Conservation (phyloP, 2,888 invertebrate genomes). For the Nysson spinosus region DNA sequence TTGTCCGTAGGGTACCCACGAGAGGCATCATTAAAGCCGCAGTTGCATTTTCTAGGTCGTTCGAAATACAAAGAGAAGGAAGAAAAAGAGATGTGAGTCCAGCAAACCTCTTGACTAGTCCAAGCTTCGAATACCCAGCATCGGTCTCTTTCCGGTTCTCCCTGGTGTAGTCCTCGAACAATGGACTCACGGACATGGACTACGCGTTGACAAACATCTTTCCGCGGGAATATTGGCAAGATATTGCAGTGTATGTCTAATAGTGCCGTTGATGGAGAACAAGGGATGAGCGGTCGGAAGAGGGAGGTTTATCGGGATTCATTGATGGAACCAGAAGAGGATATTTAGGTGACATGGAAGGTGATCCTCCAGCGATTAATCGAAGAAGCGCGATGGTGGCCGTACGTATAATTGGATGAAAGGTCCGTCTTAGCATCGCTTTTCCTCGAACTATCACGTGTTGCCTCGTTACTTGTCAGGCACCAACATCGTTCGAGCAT, state of each 20-base stretch:
- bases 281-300: slow-evolving; percentile 27
- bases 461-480: slow-evolving; percentile 34
- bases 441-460: slow-evolving; percentile 8
- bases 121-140: slow-evolving; percentile 39
- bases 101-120: slow-evolving; percentile 22
- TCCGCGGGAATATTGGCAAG: slow-evolving; percentile 34
- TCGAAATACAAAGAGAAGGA: slow-evolving; percentile 8
- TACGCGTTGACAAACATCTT: slow-evolving; percentile 31
- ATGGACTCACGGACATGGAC: slow-evolving; percentile 41
- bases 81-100: slow-evolving; percentile 19
- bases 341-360: slow-evolving; percentile 8
- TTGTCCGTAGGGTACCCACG: slow-evolving; percentile 1
- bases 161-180: slow-evolving; percentile 37
- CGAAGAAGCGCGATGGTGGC: neutral
- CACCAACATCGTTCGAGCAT: slow-evolving; percentile 39
- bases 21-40: slow-evolving; percentile 13
- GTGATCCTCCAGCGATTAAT: slow-evolving; percentile 14
- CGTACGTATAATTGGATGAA: too few relatives aligned
- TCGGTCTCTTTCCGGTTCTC: slow-evolving; percentile 35
- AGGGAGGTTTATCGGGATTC: slow-evolving; percentile 5
- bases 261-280: slow-evolving; percentile 27
- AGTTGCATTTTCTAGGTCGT: slow-evolving; percentile 16
- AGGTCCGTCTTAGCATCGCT: too few relatives aligned
- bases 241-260: slow-evolving; percentile 30
- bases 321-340: slow-evolving; percentile 29